Conservation (phyloP, 1,140 invertebrate species). For the Zaprionus nigranus region DNA sequence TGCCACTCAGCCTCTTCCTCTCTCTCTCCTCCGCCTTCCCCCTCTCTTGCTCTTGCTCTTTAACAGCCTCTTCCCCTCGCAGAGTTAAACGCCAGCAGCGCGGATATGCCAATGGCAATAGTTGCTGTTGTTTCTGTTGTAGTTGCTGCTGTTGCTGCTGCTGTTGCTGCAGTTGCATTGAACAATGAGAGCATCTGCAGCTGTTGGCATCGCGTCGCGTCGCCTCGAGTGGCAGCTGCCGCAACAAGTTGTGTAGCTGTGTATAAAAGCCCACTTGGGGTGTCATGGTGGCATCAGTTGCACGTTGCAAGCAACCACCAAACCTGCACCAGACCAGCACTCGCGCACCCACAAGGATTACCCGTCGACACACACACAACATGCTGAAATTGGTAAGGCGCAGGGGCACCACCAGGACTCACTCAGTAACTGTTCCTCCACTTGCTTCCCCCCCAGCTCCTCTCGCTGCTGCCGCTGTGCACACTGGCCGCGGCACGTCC, state of each 20-base stretch:
- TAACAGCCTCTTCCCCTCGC: slow-evolving; percentile 29
- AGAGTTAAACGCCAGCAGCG: slow-evolving; percentile 55
- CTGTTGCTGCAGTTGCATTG: slow-evolving; percentile 22
- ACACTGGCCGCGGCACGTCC: slow-evolving; percentile 67
- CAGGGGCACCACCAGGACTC: background rate
- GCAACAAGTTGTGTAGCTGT: no score
- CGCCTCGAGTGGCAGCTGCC: slow-evolving; percentile 34
- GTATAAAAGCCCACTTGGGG: slow-evolving; percentile 71
- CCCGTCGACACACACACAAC: slow-evolving; percentile 27
- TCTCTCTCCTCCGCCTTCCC: background rate
- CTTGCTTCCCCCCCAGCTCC: slow-evolving; percentile 27
- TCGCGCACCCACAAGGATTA: slow-evolving; percentile 33
- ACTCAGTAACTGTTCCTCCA: background rate
- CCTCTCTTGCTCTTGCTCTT: background rate
- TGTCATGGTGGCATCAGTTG: slow-evolving; percentile 74
- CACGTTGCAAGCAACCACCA: slow-evolving; percentile 53
- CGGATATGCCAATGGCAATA: slow-evolving; percentile 65
- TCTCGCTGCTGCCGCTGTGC: slow-evolving; percentile 61
- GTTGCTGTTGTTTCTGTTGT: slow-evolving; percentile 6
- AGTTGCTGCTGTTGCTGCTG: slow-evolving; percentile 20
- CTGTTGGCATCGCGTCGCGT: slow-evolving; percentile 31
- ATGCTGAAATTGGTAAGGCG: slow-evolving; percentile 78
- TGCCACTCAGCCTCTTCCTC: background rate
- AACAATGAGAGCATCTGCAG: slow-evolving; percentile 76
- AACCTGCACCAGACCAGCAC: slow-evolving; percentile 5